Conservation (phyloP, 2,797 vertebrate genomes). For the Telmatherina bonti region DNA sequence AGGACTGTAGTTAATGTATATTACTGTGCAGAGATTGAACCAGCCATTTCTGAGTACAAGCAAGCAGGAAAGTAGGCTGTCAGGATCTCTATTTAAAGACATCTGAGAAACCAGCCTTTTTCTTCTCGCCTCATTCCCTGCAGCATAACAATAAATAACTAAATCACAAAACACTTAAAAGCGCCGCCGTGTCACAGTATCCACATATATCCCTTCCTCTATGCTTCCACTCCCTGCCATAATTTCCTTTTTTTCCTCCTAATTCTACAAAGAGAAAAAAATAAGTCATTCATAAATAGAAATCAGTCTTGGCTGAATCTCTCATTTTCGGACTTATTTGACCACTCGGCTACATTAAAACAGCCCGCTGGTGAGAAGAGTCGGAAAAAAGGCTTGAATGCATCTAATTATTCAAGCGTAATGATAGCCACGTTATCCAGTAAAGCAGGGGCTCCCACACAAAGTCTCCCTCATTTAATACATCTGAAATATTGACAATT, state of each 20-base stretch:
- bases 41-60: slow-evolving; percentile 61
- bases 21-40: slow-evolving; percentile 62
- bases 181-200: slow-evolving; percentile 52
- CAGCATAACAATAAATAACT: slow-evolving; percentile 76
- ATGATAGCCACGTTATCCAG: slow-evolving; percentile 74
- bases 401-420: slow-evolving; percentile 81
- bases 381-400: slow-evolving; percentile 46
- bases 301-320: slow-evolving; percentile 67
- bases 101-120: slow-evolving; percentile 61
- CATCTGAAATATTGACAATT: slow-evolving; percentile 71
- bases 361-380: slow-evolving; percentile 64
- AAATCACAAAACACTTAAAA: slow-evolving; percentile 79
- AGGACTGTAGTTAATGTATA: slow-evolving; percentile 66
- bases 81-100: slow-evolving; percentile 76
- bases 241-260: slow-evolving; percentile 56
- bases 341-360: slow-evolving; percentile 73
- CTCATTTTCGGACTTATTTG: slow-evolving; percentile 62
- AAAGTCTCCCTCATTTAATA: slow-evolving; percentile 73
- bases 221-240: slow-evolving; percentile 52
- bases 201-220: slow-evolving; percentile 62
- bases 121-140: slow-evolving; percentile 58
- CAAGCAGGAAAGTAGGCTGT: slow-evolving; percentile 48
- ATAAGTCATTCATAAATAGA: slow-evolving; percentile 67
- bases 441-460: slow-evolving; percentile 59
- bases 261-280: slow-evolving; percentile 55